Conservation (phyloP, 2,113 vertebrate genomes). For the Paramisgurnus dabryanus region DNA sequence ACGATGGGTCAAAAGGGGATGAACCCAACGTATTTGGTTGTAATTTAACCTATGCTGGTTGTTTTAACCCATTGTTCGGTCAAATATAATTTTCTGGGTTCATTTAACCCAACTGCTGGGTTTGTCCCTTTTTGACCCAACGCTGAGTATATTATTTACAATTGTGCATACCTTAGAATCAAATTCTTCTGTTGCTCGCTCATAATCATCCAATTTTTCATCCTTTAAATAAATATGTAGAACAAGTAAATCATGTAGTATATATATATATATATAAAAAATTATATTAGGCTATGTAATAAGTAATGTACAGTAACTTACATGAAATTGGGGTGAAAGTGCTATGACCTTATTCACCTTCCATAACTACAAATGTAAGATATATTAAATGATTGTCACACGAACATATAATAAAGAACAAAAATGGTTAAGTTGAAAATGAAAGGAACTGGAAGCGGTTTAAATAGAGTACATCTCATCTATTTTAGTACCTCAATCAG, state of each 20-base stretch:
- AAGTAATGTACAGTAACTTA: slow-evolving; percentile 55
- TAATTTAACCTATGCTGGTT: too few species aligned
- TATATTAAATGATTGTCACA: neutral
- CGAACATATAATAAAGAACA: neutral
- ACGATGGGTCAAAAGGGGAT: too few species aligned
- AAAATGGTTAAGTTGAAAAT: neutral
- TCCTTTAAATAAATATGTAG: slow-evolving; percentile 54
- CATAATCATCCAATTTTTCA: slow-evolving; percentile 69
- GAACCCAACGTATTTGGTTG: too few species aligned
- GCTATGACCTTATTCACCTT: slow-evolving; percentile 89
- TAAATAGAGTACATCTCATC: slow-evolving; percentile 4
- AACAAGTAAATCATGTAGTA: slow-evolving; percentile 6
- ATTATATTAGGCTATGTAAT: slow-evolving; percentile 40
- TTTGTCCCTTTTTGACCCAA: too few species aligned
- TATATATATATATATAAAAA: neutral
- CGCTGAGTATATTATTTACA: too few species aligned
- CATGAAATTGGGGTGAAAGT: slow-evolving; percentile 66
- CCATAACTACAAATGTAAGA: slow-evolving; percentile 79
- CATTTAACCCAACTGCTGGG: too few species aligned
- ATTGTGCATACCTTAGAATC: slow-evolving; percentile 67
- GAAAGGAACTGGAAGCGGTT: neutral
- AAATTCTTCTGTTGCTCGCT: slow-evolving; percentile 69
- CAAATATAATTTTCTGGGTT: too few species aligned
- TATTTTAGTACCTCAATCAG: slow-evolving; percentile 83
- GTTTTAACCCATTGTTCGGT: too few species aligned